These are phyloP conservation scores for Anguilla marmorata DNA, from an alignment of 2,797 vertebrate genomes.

Conservation along the genomic window DNA sequence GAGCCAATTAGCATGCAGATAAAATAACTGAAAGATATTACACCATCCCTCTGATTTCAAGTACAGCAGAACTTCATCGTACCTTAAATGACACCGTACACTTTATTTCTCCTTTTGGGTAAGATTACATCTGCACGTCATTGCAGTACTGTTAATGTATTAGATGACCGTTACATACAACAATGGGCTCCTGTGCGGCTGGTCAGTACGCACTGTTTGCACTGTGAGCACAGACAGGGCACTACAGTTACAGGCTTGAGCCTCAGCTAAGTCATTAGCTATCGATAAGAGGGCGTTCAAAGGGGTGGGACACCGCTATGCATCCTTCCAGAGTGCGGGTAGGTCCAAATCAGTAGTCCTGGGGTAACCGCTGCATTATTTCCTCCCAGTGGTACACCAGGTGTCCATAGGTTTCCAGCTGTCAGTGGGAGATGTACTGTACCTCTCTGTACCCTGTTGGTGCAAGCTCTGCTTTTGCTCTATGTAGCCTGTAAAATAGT, in stretches of 20 bases:
- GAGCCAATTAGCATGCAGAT: not conserved
- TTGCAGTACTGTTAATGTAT: not conserved
- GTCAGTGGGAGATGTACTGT: not conserved
- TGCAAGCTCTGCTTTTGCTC: not conserved
- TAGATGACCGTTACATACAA: not conserved
- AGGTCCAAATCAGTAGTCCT: not conserved
- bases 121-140: not conserved
- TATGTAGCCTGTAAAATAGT: not conserved
- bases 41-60: not conserved
- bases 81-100: not conserved
- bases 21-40: conserved; percentile 17
- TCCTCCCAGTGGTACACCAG: not conserved
- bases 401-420: too few relatives aligned
- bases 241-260: not conserved
- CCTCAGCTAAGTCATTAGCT: not conserved
- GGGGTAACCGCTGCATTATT: not conserved
- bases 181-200: not conserved
- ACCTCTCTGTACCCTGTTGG: not conserved
- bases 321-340: not conserved
- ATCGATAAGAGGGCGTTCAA: not conserved
- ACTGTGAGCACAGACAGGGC: not conserved
- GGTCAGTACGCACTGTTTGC: not conserved
- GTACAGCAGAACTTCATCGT: not conserved
- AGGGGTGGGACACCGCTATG: not conserved
- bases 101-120: not conserved